These are phyloP conservation scores for Zosterops pallidus DNA, from an alignment of 2,113 vertebrate genomes.

Conservation along the genomic window DNA sequence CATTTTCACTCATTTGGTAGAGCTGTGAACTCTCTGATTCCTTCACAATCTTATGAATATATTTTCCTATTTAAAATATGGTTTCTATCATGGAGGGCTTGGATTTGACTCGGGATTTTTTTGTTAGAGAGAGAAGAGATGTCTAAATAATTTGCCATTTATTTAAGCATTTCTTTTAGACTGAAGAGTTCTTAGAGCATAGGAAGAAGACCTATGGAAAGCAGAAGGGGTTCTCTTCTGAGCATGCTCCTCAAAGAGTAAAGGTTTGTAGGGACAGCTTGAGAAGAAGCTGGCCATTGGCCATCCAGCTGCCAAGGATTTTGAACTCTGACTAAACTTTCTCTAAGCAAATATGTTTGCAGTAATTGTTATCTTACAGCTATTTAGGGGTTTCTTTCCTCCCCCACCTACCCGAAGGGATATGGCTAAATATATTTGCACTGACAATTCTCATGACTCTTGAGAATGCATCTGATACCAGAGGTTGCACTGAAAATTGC, in stretches of 20 bases:
- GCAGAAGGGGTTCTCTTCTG: background rate
- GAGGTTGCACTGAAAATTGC: constrained; percentile 35
- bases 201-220: background rate
- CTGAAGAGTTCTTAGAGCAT: background rate
- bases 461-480: background rate
- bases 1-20: background rate
- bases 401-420: constrained; percentile 45
- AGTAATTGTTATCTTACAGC: constrained; percentile 50
- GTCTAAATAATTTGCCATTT: background rate
- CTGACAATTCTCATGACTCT: constrained; percentile 44
- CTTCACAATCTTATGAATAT: background rate
- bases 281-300: constrained; percentile 20
- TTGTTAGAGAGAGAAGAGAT: background rate
- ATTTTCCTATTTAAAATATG: background rate
- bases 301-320: constrained; percentile 29
- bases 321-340: constrained; percentile 42
- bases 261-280: background rate
- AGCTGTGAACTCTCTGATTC: background rate
- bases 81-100: background rate
- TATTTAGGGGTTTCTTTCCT: constrained; percentile 49
- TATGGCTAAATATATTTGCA: constrained; percentile 63
- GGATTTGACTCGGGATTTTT: background rate
- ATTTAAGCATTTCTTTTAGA: background rate
- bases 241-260: background rate
- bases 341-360: constrained; percentile 35